Percentiles rank a stretch among this genome's conserved stretches.
These are phyloP conservation scores for Vespertilio murinus DNA, from an alignment of 2,797 vertebrate genomes.

Conservation along the genomic window DNA sequence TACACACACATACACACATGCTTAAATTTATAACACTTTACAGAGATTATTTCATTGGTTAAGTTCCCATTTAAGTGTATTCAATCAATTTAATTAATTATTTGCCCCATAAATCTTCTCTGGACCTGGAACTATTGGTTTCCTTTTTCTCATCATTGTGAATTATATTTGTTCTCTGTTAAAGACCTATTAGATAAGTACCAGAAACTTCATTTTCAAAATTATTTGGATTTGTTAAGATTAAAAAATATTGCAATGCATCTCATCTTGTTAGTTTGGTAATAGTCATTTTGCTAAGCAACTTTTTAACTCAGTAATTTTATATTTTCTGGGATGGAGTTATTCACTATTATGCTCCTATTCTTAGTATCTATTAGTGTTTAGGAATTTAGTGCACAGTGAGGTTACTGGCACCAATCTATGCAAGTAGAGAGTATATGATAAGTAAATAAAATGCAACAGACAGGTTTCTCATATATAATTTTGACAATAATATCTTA, in stretches of 20 bases:
- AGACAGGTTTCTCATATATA: background rate
- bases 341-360: background rate
- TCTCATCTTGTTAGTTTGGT: background rate
- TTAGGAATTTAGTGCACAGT: background rate
- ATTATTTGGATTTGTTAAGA: background rate
- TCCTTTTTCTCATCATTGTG: background rate
- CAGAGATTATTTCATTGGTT: background rate
- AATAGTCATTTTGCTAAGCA: background rate
- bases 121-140: background rate
- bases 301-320: background rate
- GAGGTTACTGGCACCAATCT: background rate
- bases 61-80: background rate
- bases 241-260: background rate
- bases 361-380: background rate
- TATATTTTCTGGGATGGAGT: background rate
- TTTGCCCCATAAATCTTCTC: background rate
- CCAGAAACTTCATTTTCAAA: background rate
- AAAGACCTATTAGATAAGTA: background rate
- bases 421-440: background rate
- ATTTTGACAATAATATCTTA: background rate
- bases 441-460: background rate
- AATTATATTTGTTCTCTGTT: background rate
- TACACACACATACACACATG: background rate
- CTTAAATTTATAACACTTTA: background rate
- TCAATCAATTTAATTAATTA: background rate